Evolutionary conservation across 30 jellyfish, hydroid and myxozoan species (phyloP), one percentile per base, ranked within the genome.

Genomic region (Rhopilema esculentum): DNA sequence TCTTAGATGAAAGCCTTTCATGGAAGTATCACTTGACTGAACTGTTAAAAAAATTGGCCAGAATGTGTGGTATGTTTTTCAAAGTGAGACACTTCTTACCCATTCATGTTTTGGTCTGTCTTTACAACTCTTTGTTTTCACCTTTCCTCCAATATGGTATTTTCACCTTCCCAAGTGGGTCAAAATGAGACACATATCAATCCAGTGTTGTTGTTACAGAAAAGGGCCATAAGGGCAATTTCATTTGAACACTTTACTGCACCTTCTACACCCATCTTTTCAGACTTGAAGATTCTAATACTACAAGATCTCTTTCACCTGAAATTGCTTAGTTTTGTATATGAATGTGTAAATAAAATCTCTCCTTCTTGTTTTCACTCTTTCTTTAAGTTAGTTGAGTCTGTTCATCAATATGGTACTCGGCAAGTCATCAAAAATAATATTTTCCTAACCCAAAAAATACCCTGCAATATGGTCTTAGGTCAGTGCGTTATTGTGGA

Each of bases 131-230:
- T 66, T 73, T 86, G 67, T 53, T 86, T 67, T 86, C 94, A 74
- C 94, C 86, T 63, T 86, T 86, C 73, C 94, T 86, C 80, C 93
- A 84, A 50, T 75, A 73, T 86, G 89, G 89, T 17, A 64, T 86
- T 32, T 86, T 62, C 21, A 80, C 71, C 49, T 71, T n/a, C n/a
- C n/a, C n/a, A 53, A 80, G 70, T 80, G 93, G 84, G 93, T 67
- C 86, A 49, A 16, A 67, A 48, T 40, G 80, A 72, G 67, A 49
- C 88, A 4, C 23, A 66, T 72, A 71, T 82, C 66, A 82, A 68
- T 69, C 91, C 91, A 71, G 81, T 84, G 85, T 71, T 84, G 31
- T 84, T 63, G 70, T 57, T 87, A 32, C 96, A 77, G 83, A 87
- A 87, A 75, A 75, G 89, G 73, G 88, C 63, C 19, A 18, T 74